A percentile compares a stretch with the other conserved stretches of the same genome.
phyloP scores from a whole-genome alignment of 2,888 invertebrate species.

The Dasypolia templi region DNA sequence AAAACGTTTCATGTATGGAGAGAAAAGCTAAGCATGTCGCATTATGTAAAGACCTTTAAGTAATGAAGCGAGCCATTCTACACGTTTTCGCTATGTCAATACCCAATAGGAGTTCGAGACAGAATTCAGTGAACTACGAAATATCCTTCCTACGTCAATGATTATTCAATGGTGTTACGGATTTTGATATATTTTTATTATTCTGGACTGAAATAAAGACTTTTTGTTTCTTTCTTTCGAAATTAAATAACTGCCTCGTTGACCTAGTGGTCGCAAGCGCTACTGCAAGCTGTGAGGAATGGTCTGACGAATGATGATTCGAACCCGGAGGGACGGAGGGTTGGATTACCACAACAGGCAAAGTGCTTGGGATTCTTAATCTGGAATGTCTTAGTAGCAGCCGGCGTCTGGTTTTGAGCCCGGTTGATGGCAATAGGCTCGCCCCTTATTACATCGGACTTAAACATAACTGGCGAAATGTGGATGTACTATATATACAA shows the following conservation, averaged over 20 bases:
- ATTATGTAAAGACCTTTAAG: slow-evolving; percentile 24
- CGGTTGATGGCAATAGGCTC: too few relatives aligned
- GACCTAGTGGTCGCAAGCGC: too few relatives aligned
- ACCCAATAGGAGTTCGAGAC: slow-evolving; percentile 16
- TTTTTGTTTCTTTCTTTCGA: too few relatives aligned
- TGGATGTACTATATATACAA: too few relatives aligned
- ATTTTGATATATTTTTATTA: slow-evolving; percentile 22
- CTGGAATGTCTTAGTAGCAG: neutral
- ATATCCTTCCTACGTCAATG: slow-evolving; percentile 34
- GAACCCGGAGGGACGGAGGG: too few relatives aligned
- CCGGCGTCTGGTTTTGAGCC: neutral
- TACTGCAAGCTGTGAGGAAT: too few relatives aligned
- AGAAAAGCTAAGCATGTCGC: slow-evolving; percentile 16
- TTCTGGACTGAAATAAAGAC: neutral
- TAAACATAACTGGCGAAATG: too few relatives aligned
- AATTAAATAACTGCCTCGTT: neutral
- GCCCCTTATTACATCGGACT: too few relatives aligned
- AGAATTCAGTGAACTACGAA: slow-evolving; percentile 50
- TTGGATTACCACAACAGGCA: too few relatives aligned
- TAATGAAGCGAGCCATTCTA: slow-evolving; percentile 3
- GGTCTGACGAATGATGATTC: too few relatives aligned
- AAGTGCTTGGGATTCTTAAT: neutral
- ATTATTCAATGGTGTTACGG: slow-evolving; percentile 32
- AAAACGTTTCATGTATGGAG: too few relatives aligned
- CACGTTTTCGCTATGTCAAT: slow-evolving; percentile 29